These are phyloP conservation scores for Selenia dentaria DNA, from an alignment of 2,888 invertebrate genomes.

Conservation along the genomic window DNA sequence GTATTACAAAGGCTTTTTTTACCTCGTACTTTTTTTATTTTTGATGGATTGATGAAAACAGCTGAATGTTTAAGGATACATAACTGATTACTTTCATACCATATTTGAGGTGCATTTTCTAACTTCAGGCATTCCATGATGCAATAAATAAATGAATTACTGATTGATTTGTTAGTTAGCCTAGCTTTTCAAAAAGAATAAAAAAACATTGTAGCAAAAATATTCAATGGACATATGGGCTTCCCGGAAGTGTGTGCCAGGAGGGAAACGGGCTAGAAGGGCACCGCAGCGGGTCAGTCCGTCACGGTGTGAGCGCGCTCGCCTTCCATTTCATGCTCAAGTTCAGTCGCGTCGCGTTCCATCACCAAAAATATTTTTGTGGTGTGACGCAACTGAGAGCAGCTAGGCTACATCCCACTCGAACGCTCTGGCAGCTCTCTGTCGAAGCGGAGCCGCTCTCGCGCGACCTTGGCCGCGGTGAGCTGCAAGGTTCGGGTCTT, in stretches of 20 bases:
- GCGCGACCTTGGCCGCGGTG: conserved; percentile 92
- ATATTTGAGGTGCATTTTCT: too few relatives aligned
- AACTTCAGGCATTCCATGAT: too few relatives aligned
- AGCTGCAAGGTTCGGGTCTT: conserved; percentile 94
- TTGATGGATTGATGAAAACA: too few relatives aligned
- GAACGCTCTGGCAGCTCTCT: conserved; percentile 59
- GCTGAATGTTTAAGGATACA: too few relatives aligned
- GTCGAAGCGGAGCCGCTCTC: conserved; percentile 70
- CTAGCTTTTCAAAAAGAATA: too few relatives aligned
- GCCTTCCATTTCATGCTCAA: conserved; percentile 82
- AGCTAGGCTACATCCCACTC: conserved; percentile 70
- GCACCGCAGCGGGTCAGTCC: conserved; percentile 72
- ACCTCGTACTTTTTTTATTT: too few relatives aligned
- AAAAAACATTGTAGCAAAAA: too few relatives aligned
- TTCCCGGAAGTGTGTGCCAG: conserved; percentile 56
- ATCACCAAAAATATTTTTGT: conserved; percentile 84
- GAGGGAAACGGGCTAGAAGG: conserved; percentile 53
- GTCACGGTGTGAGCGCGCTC: conserved; percentile 74
- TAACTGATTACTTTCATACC: too few relatives aligned
- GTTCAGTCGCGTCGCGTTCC: conserved; percentile 82
- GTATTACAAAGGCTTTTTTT: conserved; percentile 9
- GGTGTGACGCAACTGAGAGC: conserved; percentile 79
- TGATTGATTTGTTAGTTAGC: too few relatives aligned
- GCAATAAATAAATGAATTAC: too few relatives aligned
- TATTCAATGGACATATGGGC: too few relatives aligned